Percentiles rank a stretch among this genome's conserved stretches.
phyloP scores from a whole-genome alignment of 2,888 invertebrate species.

The Trachelus stipa region DNA sequence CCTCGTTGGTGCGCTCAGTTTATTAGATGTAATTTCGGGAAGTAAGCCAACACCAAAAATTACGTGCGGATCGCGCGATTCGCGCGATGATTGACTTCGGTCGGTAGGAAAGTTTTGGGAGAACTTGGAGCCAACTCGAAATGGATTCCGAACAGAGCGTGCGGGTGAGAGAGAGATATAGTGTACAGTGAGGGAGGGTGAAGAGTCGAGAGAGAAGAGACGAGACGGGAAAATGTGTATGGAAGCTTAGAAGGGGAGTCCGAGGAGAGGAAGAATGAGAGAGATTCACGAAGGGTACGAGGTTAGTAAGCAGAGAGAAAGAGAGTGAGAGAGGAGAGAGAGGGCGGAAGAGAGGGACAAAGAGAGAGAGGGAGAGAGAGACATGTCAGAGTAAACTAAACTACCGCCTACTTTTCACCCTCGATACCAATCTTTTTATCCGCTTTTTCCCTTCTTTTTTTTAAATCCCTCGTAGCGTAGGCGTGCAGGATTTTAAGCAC shows the following conservation, averaged over 20 bases:
- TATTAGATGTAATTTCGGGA: slow-evolving; percentile 39
- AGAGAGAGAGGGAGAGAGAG: not conserved
- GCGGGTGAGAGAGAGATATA: not conserved
- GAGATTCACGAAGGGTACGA: not conserved
- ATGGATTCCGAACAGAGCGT: not conserved
- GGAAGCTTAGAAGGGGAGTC: too few species aligned
- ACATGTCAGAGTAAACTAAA: not conserved
- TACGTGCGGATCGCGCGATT: slow-evolving; percentile 14
- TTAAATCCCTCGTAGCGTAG: not conserved
- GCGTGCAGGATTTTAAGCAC: not conserved
- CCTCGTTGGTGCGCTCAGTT: slow-evolving; percentile 29
- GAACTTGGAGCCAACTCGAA: not conserved
- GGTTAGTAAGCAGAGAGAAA: not conserved
- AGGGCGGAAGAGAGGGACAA: not conserved
- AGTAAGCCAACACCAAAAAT: slow-evolving; percentile 42
- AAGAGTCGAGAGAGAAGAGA: not conserved
- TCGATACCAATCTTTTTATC: not conserved
- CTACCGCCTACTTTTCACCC: not conserved
- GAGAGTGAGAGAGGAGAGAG: not conserved
- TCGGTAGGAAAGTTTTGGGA: not conserved
- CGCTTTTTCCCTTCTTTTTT: not conserved
- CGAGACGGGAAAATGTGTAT: not conserved
- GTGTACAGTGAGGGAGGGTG: not conserved
- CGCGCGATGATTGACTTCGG: not conserved
- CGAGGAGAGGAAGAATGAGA: not conserved